A percentile compares a stretch with the other conserved stretches of the same genome.
These are phyloP conservation scores for Procambarus virginalis DNA, from an alignment of 1,140 invertebrate genomes.

Conservation along the genomic window DNA sequence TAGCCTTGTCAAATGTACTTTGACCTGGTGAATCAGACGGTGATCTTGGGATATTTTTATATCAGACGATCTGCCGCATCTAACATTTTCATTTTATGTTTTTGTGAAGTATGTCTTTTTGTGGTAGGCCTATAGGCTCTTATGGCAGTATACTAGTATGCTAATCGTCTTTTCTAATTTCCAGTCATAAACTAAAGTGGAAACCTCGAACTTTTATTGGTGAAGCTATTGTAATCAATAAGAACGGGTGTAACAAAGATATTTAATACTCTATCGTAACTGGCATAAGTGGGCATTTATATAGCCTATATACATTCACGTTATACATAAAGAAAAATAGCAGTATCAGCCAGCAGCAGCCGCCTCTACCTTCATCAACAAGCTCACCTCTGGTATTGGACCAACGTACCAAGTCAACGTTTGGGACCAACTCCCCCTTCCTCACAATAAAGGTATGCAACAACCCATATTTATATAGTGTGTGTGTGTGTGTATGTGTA, in stretches of 20 bases:
- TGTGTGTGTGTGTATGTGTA: too few species aligned
- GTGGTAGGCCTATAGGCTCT: neutral
- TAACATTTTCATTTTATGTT: neutral
- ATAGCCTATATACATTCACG: too few species aligned
- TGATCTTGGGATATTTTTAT: neutral
- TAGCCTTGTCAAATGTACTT: too few species aligned
- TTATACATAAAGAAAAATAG: neutral
- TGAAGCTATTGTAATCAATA: neutral
- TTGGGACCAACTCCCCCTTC: neutral
- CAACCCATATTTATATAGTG: too few species aligned
- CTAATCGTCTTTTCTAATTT: conserved; percentile 7
- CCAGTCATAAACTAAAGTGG: neutral
- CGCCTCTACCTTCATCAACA: neutral
- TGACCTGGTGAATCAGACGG: neutral
- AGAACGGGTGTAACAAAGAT: neutral
- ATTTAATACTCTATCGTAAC: neutral
- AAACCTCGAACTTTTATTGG: neutral
- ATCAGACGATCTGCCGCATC: neutral
- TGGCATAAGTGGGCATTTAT: neutral
- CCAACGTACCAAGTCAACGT: neutral
- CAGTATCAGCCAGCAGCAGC: neutral
- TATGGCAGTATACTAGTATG: neutral
- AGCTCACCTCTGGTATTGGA: neutral
- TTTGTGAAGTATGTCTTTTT: neutral
- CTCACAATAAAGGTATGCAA: neutral